Base-by-base conservation (phyloP, 2,888 invertebrate species). In the Mythimna ferrago region DNA sequence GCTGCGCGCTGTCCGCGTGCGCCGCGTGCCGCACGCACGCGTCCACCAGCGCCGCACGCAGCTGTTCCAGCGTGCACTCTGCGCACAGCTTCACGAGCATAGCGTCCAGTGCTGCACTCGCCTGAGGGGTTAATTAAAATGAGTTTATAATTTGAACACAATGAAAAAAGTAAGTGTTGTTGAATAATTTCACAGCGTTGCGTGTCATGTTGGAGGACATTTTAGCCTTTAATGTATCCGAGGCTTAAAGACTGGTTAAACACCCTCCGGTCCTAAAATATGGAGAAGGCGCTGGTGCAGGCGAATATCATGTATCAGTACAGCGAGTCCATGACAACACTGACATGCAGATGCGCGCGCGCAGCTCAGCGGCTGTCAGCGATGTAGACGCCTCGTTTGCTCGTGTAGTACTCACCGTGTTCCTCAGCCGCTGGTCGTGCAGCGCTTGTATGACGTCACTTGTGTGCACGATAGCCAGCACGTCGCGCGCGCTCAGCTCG, bases 91-190 rank as follows among this genome's bases (percentile, higher is more conserved):
- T 85, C 9, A 87, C 82, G 1, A 93, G 86, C 0, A 94, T 79
- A 0, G 80, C 89, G 57, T 93, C 94, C 3, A 95, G 82, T 0
- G 91, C 87, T n/a, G 87, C 89, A 0, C 90, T 89, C 0, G 91
- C 94, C 94, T 94, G 86, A 0, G 79, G 79, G 21, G 2, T n/a
- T n/a, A n/a, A n/a, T 60, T 6, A 14, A 1, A 32, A 10, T 14
- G 6, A 14, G 32, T 32, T 32, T 32, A 57, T 9, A 32, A 57
- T 54, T 21, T 4, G 11, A 54, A 9, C 9, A 54, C 10, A 54
- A 11, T 10, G 10, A n/a, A 4, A 19, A 2, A 53, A n/a, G 51
- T 2, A 32, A 32, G 32, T 9, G 9, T 38, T 38, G 9, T 38
- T 38, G 6, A 44, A 44, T 0, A 44, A 11, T 44, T 44, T 44